Percentiles rank a stretch among this genome's conserved stretches.
Conservation (phyloP, 2,888 invertebrate genomes). For the Idaea straminata region DNA sequence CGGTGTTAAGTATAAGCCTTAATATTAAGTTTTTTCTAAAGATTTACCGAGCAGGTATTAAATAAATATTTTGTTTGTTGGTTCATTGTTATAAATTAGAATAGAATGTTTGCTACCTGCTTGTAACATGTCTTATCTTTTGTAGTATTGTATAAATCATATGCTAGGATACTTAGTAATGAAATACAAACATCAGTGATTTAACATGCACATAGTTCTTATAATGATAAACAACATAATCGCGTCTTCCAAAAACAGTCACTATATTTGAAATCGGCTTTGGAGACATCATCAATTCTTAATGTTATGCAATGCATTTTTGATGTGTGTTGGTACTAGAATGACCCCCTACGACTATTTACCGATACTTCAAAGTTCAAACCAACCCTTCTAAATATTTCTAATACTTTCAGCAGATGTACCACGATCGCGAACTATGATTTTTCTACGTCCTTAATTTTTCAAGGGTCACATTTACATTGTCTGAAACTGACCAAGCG, state of each 20-base stretch:
- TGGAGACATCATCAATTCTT: no score
- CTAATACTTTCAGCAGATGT: constrained; percentile 54
- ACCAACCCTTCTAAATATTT: constrained; percentile 24
- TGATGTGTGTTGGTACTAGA: constrained; percentile 11
- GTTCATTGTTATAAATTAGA: neutral
- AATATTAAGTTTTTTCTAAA: neutral
- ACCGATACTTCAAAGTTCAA: constrained; percentile 29
- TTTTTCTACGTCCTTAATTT: constrained; percentile 49
- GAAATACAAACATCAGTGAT: neutral
- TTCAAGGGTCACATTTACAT: constrained; percentile 58
- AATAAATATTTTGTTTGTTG: neutral
- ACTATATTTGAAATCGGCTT: no score
- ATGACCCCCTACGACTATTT: constrained; percentile 37
- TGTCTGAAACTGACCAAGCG: constrained; percentile 78
- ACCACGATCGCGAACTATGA: constrained; percentile 35
- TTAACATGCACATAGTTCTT: neutral
- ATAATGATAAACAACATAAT: neutral
- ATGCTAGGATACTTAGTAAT: neutral
- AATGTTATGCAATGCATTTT: neutral
- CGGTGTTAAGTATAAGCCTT: neutral
- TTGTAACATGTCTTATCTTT: neutral
- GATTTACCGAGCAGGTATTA: neutral
- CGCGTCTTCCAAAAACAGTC: neutral
- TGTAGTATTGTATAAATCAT: neutral
- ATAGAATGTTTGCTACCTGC: neutral